A percentile compares a stretch with the other conserved stretches of the same genome.
phyloP scores from a whole-genome alignment of 2,888 invertebrate species.

The Standfussiana lucernea region DNA sequence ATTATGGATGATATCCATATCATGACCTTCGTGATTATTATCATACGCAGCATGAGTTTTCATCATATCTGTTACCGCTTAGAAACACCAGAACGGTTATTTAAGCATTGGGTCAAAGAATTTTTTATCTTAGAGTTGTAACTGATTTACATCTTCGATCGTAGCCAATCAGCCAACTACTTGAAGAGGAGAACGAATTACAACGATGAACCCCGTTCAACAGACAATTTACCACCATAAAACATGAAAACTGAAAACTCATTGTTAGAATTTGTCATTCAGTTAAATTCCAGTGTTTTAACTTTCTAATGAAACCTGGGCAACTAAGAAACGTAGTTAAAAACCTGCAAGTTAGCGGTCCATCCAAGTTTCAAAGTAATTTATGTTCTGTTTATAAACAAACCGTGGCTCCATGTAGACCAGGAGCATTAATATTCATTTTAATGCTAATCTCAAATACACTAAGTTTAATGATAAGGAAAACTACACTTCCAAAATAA shows the following conservation, averaged over 20 bases:
- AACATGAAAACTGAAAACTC: slow-evolving; percentile 7
- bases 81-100: neutral
- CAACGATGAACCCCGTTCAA: neutral
- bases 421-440: slow-evolving; percentile 58
- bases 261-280: slow-evolving; percentile 38
- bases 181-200: neutral
- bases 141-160: too few species aligned
- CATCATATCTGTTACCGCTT: neutral
- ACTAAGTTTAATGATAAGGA: slow-evolving; percentile 22
- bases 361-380: slow-evolving; percentile 56
- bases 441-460: slow-evolving; percentile 38
- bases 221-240: neutral
- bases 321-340: slow-evolving; percentile 31
- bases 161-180: too few species aligned
- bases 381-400: slow-evolving; percentile 52
- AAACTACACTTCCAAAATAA: slow-evolving; percentile 29
- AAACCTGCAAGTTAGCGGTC: slow-evolving; percentile 15
- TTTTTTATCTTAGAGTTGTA: neutral
- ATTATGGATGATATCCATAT: neutral
- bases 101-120: neutral
- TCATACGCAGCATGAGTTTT: neutral
- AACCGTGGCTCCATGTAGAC: slow-evolving; percentile 32
- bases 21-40: neutral
- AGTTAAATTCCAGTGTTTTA: slow-evolving; percentile 29
- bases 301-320: slow-evolving; percentile 38